Conservation (phyloP, 53 echinoderm and acorn worm species). For the Astropecten irregularis region DNA sequence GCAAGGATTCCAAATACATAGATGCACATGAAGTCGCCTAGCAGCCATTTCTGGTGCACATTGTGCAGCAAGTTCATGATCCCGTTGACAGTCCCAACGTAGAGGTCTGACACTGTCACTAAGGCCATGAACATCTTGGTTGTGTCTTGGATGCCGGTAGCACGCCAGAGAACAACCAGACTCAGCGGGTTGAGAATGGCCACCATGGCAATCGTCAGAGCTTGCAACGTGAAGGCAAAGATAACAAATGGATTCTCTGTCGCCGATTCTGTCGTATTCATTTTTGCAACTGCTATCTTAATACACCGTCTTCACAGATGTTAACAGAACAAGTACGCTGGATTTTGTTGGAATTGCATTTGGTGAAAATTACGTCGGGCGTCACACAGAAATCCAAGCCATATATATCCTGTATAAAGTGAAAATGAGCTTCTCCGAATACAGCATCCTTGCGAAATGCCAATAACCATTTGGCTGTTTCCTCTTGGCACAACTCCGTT, state of each 20-base stretch:
- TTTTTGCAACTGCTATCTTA: neutral
- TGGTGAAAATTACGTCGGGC: no score
- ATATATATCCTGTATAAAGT: no score
- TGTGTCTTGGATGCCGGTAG: conserved; percentile 2
- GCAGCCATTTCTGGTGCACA: neutral
- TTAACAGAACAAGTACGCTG: no score
- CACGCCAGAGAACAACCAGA: conserved; percentile 20
- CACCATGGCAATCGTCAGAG: neutral
- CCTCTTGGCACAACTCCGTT: no score
- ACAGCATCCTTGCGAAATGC: no score
- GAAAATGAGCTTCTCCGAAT: no score
- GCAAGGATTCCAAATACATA: neutral
- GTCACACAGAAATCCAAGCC: no score
- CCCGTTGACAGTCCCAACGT: neutral
- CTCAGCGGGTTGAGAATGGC: conserved; percentile 17
- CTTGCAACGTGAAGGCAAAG: neutral
- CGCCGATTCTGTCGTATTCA: neutral
- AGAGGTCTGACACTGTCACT: conserved; percentile 4
- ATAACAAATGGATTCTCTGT: neutral
- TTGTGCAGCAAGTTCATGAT: neutral
- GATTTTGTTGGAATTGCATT: no score
- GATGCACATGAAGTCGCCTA: neutral
- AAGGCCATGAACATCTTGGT: conserved; percentile 40
- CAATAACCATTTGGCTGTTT: no score
- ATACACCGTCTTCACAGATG: neutral